Conservation (phyloP, 2,113 vertebrate genomes). For the Phalacrocorax aristotelis region DNA sequence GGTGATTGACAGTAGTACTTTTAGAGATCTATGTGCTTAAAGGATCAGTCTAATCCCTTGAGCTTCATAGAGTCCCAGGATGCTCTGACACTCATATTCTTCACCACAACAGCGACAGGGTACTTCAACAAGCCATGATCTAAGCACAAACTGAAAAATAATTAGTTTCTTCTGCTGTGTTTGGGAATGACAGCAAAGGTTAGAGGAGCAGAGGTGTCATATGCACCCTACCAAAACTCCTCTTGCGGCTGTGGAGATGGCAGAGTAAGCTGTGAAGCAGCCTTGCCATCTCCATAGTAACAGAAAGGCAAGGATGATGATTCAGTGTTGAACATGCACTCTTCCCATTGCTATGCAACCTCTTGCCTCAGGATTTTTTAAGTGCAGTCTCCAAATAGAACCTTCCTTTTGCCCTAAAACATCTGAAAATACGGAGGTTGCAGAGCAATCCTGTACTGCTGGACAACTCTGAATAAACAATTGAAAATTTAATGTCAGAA, state of each 20-base stretch:
- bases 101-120: neutral
- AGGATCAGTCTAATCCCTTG: neutral
- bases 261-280: conserved; percentile 6
- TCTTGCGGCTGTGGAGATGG: conserved; percentile 48
- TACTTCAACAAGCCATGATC: neutral
- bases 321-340: neutral
- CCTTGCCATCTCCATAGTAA: conserved; percentile 62
- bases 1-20: neutral
- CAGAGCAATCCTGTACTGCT: neutral
- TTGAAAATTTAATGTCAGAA: neutral
- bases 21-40: neutral
- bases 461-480: neutral
- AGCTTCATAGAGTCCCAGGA: neutral
- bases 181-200: neutral
- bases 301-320: neutral
- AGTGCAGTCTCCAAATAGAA: neutral
- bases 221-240: conserved; percentile 19
- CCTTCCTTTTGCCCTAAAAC: neutral
- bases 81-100: neutral
- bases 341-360: conserved; percentile 24
- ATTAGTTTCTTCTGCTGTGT: neutral
- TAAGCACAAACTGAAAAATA: neutral
- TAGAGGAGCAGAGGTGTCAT: conserved; percentile 19
- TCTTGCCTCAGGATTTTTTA: conserved; percentile 36
- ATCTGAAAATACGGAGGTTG: neutral